Conservation (phyloP, 1,140 invertebrate species). For the Apis mellifera region DNA sequence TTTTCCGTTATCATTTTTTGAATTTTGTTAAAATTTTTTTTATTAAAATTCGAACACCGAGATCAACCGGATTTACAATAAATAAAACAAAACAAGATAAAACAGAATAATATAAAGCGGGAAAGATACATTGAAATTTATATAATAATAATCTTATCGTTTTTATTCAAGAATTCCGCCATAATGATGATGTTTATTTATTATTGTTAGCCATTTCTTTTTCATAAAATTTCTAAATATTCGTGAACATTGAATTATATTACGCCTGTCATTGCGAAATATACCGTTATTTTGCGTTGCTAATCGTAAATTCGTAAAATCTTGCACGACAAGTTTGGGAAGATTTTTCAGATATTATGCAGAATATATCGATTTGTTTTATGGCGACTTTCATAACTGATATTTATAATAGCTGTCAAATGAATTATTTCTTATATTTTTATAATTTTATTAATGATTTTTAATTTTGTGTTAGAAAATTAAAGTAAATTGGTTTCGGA, state of each 20-base stretch:
- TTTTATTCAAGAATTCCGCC: conserved; percentile 31
- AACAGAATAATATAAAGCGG: neutral
- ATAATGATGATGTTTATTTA: conserved; percentile 34
- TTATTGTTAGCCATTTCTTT: neutral
- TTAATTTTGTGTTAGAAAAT: neutral
- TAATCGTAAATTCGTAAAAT: conserved; percentile 24
- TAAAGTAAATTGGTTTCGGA: neutral
- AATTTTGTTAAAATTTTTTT: too few species aligned
- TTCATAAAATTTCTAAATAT: conserved; percentile 12
- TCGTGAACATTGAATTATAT: conserved; percentile 24
- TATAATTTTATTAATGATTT: neutral
- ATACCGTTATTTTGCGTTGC: conserved; percentile 21
- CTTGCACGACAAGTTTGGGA: neutral
- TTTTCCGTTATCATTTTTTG: neutral
- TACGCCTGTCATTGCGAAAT: conserved; percentile 32
- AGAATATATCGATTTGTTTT: neutral
- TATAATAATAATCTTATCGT: too few species aligned
- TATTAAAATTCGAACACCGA: neutral
- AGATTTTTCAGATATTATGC: conserved; percentile 6
- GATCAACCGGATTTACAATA: neutral
- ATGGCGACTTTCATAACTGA: neutral
- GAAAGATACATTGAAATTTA: neutral
- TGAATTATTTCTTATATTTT: too few species aligned
- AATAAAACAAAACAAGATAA: neutral
- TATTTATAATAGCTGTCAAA: neutral